phyloP scores from a whole-genome alignment of 2,113 vertebrate genomes.

The Talpa occidentalis region DNA sequence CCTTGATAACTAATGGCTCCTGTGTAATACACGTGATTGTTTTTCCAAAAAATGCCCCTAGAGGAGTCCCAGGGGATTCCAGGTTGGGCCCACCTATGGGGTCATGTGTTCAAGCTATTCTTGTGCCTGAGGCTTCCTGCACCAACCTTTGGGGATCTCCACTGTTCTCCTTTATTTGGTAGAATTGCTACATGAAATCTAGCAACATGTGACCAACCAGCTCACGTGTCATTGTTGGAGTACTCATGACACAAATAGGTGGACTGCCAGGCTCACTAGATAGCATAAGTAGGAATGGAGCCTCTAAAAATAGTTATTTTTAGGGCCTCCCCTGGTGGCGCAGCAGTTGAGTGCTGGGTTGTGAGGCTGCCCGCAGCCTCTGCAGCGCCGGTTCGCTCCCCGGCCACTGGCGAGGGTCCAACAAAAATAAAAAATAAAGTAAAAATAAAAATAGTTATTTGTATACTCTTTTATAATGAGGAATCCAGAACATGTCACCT shows the following conservation, averaged over 20 bases:
- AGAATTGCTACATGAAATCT: accelerated
- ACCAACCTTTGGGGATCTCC: neutral
- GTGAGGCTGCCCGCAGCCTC: too few relatives aligned
- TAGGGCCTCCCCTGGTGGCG: too few relatives aligned
- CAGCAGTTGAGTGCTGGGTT: too few relatives aligned
- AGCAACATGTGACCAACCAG: accelerated
- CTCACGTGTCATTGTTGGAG: accelerated
- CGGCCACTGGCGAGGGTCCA: too few relatives aligned
- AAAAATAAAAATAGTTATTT: neutral
- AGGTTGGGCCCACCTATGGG: accelerated
- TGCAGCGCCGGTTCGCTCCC: too few relatives aligned
- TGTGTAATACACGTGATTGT: neutral
- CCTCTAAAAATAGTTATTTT: neutral
- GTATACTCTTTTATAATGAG: neutral
- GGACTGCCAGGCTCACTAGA: too few relatives aligned
- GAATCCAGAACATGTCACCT: neutral
- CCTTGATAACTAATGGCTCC: neutral
- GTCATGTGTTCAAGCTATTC: too few relatives aligned
- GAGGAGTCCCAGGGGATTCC: neutral
- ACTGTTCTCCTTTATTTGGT: neutral
- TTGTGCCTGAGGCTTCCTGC: neutral
- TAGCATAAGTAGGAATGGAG: neutral
- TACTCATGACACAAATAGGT: neutral
- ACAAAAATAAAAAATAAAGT: too few relatives aligned
- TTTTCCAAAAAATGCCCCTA: neutral